Percentiles rank a stretch among this genome's conserved stretches.
Conservation (phyloP, 2,888 invertebrate genomes). For the Caenorhabditis auriculariae region DNA sequence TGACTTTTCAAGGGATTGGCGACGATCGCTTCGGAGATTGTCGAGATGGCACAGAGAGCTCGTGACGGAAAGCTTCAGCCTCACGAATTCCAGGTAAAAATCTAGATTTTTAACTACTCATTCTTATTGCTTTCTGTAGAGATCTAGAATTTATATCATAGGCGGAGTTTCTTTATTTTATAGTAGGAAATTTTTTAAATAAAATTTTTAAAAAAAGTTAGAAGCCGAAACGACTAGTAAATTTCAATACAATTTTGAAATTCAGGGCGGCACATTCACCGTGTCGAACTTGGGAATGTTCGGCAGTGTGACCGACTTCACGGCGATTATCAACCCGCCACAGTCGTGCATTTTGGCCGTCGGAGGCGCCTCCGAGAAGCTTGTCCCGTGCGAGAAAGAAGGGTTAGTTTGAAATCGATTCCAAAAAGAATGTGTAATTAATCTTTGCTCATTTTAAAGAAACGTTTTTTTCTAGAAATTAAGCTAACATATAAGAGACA, state of each 20-base stretch:
- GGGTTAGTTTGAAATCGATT: slow-evolving; percentile 32
- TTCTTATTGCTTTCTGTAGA: too few relatives aligned
- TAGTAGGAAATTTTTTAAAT: too few relatives aligned
- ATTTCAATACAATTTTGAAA: neutral
- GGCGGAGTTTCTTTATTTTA: too few relatives aligned
- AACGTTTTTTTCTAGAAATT: too few relatives aligned
- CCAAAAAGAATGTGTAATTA: neutral
- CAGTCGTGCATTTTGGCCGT: slow-evolving; percentile 74
- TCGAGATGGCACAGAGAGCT: slow-evolving; percentile 51
- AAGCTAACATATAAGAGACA: too few relatives aligned
- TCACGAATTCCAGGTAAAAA: slow-evolving; percentile 69
- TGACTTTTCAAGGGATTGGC: slow-evolving; percentile 47
- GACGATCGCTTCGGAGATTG: slow-evolving; percentile 54
- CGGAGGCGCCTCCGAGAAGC: slow-evolving; percentile 64
- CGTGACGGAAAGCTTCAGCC: slow-evolving; percentile 72
- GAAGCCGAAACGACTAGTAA: neutral
- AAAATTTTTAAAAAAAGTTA: neutral
- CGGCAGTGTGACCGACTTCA: slow-evolving; percentile 70
- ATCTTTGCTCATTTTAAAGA: too few relatives aligned
- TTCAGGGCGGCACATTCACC: slow-evolving; percentile 68
- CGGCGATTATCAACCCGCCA: slow-evolving; percentile 76
- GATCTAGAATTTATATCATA: too few relatives aligned
- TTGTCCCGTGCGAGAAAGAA: slow-evolving; percentile 52
- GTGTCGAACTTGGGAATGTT: slow-evolving; percentile 76
- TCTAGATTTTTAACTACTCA: neutral